Base-by-base conservation (phyloP, 2,797 vertebrate species). In the Chloroceryle inda region DNA sequence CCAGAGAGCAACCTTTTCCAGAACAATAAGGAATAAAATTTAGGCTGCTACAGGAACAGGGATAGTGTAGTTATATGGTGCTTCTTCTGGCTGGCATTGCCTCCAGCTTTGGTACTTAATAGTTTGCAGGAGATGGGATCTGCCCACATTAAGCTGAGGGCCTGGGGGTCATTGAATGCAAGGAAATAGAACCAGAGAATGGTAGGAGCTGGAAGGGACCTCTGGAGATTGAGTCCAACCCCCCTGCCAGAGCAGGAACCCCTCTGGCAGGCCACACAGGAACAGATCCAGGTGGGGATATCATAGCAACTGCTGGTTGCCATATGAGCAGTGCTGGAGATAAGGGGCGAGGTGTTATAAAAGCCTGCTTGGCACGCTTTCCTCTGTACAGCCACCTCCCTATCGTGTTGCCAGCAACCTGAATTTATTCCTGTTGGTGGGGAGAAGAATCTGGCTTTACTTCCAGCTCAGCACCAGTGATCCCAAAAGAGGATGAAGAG, bases 101-200 rank as follows among this genome's bases (percentile, higher is more conserved):
- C 62, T 93, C 79, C 93, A 91, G 75, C 75, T 93, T 83, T 83
- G 82, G 84, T 81, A 67, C 90, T 86, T 93, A 64, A 45, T 88
- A 79, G 82, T 94, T 95, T 93, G 74, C 74, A 40, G 55, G 68
- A 94, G 68, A 91, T 2, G 5, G 88, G 93, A 77, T 85, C 61
- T 77, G 79, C 85, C 53, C 15, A 0, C 53, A 5, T 88, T 77
- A 61, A 83, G 68, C 49, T 80, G 79, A 40, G 85, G 56, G 5
- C 0, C 0, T 53, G 44, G 49, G 64, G 79, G 72, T 83, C 75
- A 61, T 56, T 76, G 44, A 61, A 3, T 59, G 52, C 37, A 35
- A 69, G 69, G 56, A 50, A 22, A 22, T 22, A 22, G 44, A 45
- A 45, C 15, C 40, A 45, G 2, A 45, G 20, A 45, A 11, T 21